These are phyloP conservation scores for Theocolax elegans DNA, from an alignment of 1,140 invertebrate species.

Conservation along the genomic window DNA sequence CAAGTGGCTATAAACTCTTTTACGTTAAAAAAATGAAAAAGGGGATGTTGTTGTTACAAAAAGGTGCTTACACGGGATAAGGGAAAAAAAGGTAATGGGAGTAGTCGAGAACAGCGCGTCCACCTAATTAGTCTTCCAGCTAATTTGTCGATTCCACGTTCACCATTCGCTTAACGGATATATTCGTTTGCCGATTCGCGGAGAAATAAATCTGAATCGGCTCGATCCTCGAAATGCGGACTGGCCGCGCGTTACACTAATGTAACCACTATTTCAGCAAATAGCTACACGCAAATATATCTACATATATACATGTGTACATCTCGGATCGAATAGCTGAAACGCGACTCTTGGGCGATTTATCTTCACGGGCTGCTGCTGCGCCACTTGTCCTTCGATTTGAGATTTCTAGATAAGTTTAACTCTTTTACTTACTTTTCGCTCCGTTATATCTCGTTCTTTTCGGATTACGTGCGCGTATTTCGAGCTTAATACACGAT, in stretches of 20 bases:
- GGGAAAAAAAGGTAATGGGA: slow-evolving; percentile 12
- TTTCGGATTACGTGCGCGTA: too few species aligned
- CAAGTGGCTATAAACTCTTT: not conserved
- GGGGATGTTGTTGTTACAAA: not conserved
- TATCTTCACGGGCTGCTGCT: not conserved
- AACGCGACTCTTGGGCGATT: slow-evolving; percentile 1
- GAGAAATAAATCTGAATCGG: slow-evolving; percentile 9
- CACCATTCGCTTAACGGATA: not conserved
- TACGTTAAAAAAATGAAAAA: not conserved
- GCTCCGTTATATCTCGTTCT: not conserved
- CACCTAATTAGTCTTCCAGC: slow-evolving; percentile 29
- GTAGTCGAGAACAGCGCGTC: not conserved
- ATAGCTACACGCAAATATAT: slow-evolving; percentile 9
- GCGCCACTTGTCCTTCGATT: not conserved
- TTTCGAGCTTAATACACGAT: too few species aligned
- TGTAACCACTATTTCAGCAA: slow-evolving; percentile 33
- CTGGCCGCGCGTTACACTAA: slow-evolving; percentile 16
- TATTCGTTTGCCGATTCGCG: not conserved
- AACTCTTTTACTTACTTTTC: slow-evolving; percentile 19
- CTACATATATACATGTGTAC: too few species aligned
- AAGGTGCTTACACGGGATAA: slow-evolving; percentile 24
- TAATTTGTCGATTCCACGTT: slow-evolving; percentile 24
- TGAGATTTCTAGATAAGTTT: slow-evolving; percentile 22
- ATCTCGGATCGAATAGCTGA: slow-evolving; percentile 3
- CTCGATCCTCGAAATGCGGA: not conserved